Conservation (phyloP, 2,113 vertebrate genomes). For the Heterotilapia buettikoferi region DNA sequence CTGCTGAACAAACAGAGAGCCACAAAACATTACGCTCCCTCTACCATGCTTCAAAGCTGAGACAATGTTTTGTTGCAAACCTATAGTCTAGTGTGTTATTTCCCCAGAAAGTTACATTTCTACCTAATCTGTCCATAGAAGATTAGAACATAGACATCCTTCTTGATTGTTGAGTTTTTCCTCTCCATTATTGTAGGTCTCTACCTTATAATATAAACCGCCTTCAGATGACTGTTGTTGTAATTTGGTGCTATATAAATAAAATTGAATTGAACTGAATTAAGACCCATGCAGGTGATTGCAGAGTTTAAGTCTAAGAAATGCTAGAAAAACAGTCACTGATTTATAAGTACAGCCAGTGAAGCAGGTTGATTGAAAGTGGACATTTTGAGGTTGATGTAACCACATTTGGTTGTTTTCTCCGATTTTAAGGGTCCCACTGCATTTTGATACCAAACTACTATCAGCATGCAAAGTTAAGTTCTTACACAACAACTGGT, state of each 20-base stretch:
- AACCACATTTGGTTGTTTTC: not conserved
- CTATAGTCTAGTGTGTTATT: not conserved
- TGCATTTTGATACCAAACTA: not conserved
- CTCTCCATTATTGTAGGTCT: not conserved
- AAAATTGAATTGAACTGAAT: not conserved
- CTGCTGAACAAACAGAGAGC: not conserved
- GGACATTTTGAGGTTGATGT: not conserved
- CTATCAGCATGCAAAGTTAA: not conserved
- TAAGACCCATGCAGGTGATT: not conserved
- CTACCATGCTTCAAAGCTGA: not conserved
- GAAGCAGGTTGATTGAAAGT: not conserved
- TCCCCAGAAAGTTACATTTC: not conserved
- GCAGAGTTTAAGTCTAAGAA: not conserved
- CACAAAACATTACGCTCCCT: not conserved
- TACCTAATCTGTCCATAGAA: accelerated
- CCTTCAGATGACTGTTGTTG: not conserved
- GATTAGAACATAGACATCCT: not conserved
- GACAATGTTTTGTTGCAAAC: not conserved
- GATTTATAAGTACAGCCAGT: not conserved
- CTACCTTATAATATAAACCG: not conserved
- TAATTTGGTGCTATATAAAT: not conserved
- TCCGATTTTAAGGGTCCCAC: not conserved
- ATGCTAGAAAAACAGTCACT: not conserved
- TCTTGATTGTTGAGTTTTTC: not conserved
- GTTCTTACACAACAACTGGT: not conserved